These are phyloP conservation scores for Ciconia nigra DNA, from an alignment of 2,797 vertebrate genomes.

Conservation along the genomic window DNA sequence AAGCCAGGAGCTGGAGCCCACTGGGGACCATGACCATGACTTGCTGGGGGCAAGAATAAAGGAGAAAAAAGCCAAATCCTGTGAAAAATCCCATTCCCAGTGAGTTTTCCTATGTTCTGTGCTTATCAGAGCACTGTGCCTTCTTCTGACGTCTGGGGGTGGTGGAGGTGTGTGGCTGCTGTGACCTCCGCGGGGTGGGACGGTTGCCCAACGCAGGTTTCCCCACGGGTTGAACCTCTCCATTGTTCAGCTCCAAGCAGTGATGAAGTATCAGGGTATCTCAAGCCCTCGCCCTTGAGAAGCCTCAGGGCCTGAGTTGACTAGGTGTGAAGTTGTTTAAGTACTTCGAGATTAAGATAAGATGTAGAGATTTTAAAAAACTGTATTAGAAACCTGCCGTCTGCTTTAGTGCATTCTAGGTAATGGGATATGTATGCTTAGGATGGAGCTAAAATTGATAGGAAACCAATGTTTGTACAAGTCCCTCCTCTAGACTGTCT, in stretches of 20 bases:
- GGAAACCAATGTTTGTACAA: not conserved
- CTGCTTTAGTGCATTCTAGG: conserved; percentile 29
- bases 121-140: not conserved
- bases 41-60: not conserved
- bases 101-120: not conserved
- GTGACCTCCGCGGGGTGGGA: not conserved
- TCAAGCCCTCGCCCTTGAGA: not conserved
- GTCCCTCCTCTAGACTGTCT: not conserved
- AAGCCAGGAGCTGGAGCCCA: not conserved
- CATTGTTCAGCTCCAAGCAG: not conserved
- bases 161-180: not conserved
- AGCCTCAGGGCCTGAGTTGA: conserved; percentile 44
- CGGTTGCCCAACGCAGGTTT: not conserved
- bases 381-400: not conserved
- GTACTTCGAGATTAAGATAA: conserved; percentile 48
- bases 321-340: conserved; percentile 52
- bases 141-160: rapidly evolving
- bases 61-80: not conserved
- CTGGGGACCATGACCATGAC: rapidly evolving
- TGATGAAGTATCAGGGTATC: conserved; percentile 31
- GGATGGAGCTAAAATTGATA: not conserved
- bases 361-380: not conserved
- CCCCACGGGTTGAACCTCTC: conserved; percentile 18
- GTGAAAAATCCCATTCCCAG: not conserved
- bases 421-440: not conserved